Conservation (phyloP, 2,888 invertebrate genomes). For the Pristionchus fissidentatus region DNA sequence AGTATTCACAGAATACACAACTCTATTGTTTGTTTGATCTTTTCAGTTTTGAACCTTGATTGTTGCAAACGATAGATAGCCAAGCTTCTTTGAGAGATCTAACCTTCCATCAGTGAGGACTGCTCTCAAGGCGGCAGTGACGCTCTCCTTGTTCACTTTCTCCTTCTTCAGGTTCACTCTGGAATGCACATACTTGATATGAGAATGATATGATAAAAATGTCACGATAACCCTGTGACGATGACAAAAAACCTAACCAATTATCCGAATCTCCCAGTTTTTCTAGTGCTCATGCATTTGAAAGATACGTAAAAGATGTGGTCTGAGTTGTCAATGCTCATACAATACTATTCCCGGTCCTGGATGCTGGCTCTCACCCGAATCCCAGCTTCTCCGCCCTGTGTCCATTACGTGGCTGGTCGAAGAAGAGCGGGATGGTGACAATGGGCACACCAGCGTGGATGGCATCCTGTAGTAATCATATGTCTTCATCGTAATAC, state of each 20-base stretch:
- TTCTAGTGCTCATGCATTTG: too few species aligned
- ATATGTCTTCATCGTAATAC: too few species aligned
- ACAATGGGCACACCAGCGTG: conserved; percentile 62
- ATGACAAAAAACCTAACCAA: too few species aligned
- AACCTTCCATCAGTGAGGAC: conserved; percentile 50
- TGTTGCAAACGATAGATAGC: background rate
- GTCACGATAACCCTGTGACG: background rate
- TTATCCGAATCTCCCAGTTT: too few species aligned
- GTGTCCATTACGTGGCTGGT: conserved; percentile 63
- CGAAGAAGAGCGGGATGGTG: conserved; percentile 63
- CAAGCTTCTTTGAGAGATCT: background rate
- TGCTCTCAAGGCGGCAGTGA: conserved; percentile 46
- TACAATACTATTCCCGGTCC: background rate
- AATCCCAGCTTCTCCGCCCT: conserved; percentile 63
- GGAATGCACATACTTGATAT: background rate
- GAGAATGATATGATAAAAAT: background rate
- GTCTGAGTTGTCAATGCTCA: too few species aligned
- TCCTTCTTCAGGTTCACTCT: conserved; percentile 47
- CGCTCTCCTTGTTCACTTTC: conserved; percentile 35
- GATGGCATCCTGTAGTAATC: conserved; percentile 61
- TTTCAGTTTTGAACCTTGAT: background rate
- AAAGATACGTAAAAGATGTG: too few species aligned
- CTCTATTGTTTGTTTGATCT: too few species aligned
- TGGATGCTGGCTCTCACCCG: conserved; percentile 33
- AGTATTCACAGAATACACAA: too few species aligned